A percentile compares a stretch with the other conserved stretches of the same genome.
phyloP scores from a whole-genome alignment of 2,113 vertebrate genomes.

The Pristiophorus japonicus region DNA sequence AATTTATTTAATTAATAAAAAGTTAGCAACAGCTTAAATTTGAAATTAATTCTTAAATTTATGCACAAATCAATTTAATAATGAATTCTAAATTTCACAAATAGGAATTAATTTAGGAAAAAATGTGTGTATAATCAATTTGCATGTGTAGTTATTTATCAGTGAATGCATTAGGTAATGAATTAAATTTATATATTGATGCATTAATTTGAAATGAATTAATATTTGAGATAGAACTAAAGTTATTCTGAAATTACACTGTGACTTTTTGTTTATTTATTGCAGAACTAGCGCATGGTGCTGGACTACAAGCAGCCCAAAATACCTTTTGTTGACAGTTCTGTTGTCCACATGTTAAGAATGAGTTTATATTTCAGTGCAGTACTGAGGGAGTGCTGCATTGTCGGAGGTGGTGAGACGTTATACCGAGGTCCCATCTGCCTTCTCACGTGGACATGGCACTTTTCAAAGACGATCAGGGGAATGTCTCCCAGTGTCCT shows the following conservation, averaged over 20 bases:
- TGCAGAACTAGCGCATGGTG: no score
- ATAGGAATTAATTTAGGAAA: neutral
- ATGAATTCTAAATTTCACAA: neutral
- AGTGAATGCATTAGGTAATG: neutral
- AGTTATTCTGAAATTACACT: neutral
- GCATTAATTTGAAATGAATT: constrained; percentile 3
- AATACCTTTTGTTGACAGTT: no score
- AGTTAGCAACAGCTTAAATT: neutral
- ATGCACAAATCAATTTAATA: neutral
- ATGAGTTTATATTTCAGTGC: no score
- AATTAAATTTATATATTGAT: neutral
- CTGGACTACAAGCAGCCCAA: no score
- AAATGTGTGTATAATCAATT: no score
- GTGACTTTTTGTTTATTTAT: neutral
- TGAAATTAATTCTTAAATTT: neutral
- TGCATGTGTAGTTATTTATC: neutral
- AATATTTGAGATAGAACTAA: neutral
- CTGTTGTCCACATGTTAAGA: no score
- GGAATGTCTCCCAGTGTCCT: no score
- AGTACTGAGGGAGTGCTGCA: no score
- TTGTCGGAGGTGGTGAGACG: no score
- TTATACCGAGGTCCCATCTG: no score
- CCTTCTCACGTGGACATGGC: no score
- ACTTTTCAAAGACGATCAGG: no score
- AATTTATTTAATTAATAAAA: neutral